Conservation (phyloP, 2,113 vertebrate species). For the Otocyon megalotis region DNA sequence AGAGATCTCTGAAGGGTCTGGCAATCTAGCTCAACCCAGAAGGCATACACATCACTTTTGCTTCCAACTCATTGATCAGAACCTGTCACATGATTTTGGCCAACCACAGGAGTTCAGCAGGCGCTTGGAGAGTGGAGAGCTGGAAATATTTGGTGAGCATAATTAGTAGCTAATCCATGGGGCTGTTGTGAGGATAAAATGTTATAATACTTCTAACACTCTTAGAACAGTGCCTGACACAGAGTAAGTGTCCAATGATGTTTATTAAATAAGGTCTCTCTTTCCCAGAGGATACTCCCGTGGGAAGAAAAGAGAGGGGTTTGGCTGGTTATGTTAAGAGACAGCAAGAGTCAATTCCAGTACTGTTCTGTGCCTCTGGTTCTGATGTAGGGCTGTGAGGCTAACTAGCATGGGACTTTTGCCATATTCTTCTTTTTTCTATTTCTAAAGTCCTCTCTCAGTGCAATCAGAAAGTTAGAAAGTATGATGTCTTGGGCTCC, state of each 20-base stretch:
- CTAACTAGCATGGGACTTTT: background rate
- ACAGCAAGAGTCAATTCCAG: background rate
- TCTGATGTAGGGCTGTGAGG: background rate
- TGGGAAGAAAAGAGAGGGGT: background rate
- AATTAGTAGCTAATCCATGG: background rate
- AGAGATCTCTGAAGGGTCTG: background rate
- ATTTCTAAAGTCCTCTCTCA: background rate
- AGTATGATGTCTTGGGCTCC: background rate
- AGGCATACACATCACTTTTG: background rate
- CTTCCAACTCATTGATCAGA: background rate
- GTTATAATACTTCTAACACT: background rate
- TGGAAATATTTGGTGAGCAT: background rate
- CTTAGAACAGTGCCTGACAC: background rate
- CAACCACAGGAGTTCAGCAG: background rate
- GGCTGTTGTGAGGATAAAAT: background rate
- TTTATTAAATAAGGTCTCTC: background rate
- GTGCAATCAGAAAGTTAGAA: background rate
- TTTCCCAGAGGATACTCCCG: background rate
- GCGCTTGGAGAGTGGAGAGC: background rate
- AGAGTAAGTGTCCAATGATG: background rate
- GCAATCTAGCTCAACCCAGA: background rate
- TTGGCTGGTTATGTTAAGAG: background rate
- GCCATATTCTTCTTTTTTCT: background rate
- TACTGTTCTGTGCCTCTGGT: background rate
- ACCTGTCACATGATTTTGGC: background rate